Percentiles rank a stretch among this genome's conserved stretches.
phyloP scores from a whole-genome alignment of 1,140 invertebrate genomes.

The Plectrocnemia conspersa region DNA sequence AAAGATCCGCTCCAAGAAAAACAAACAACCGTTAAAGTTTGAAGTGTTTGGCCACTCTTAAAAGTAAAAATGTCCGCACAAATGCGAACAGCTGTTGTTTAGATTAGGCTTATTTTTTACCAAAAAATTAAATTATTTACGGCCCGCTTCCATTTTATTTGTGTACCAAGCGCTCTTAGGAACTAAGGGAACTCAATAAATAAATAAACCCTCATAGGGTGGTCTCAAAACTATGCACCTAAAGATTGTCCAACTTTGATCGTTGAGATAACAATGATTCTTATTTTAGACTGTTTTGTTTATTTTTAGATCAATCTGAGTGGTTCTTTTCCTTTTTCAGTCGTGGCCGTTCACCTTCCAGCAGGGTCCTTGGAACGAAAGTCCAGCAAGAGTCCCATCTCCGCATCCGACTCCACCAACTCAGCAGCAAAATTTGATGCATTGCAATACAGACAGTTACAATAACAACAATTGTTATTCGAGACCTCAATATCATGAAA shows the following conservation, averaged over 20 bases:
- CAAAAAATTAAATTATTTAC: constrained; percentile 1
- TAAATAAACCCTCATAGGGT: no score
- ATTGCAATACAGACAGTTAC: constrained; percentile 14
- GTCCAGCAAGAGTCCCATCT: constrained; percentile 10
- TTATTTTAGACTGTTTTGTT: no score
- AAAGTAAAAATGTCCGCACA: constrained; percentile 22
- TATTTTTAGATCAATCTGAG: neutral
- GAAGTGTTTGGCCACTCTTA: constrained; percentile 22
- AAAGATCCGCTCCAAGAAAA: constrained; percentile 27
- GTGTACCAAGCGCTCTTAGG: no score
- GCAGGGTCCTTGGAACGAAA: constrained; percentile 21
- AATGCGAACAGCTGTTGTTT: constrained; percentile 34
- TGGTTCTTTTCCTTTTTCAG: constrained; percentile 18
- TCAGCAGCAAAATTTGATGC: neutral
- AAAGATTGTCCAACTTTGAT: no score
- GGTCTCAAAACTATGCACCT: no score
- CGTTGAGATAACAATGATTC: no score
- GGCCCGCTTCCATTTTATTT: no score
- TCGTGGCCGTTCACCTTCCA: constrained; percentile 34
- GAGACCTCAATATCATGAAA: constrained; percentile 19
- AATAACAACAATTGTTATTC: constrained; percentile 30
- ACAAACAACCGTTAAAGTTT: constrained; percentile 23
- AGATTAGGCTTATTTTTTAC: constrained; percentile 16
- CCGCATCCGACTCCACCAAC: constrained; percentile 5
- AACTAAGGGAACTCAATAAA: no score